Conservation (phyloP, 2,797 vertebrate species). For the Leptodactylus fallax region DNA sequence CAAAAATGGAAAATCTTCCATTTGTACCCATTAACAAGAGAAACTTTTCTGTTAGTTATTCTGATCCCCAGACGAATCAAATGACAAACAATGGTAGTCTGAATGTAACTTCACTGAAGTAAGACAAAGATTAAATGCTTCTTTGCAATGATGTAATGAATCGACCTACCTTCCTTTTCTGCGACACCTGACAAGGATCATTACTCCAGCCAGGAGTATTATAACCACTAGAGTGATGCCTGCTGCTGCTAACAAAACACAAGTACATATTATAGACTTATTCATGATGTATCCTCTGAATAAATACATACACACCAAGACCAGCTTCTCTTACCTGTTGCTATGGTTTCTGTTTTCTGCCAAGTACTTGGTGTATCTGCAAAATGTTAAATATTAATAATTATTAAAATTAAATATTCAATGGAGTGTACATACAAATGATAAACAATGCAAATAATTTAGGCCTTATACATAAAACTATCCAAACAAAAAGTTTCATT, state of each 20-base stretch:
- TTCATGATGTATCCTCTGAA: not conserved
- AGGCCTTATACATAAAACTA: no score
- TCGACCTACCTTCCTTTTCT: not conserved
- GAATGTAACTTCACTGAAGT: not conserved
- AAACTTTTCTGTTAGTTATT: no score
- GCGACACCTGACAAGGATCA: not conserved
- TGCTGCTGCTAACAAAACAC: not conserved
- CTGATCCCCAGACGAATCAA: no score
- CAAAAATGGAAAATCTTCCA: no score
- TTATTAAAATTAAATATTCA: no score
- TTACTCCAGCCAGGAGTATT: not conserved
- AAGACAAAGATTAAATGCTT: not conserved
- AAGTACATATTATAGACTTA: not conserved
- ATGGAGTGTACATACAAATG: no score
- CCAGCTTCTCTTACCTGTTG: conserved; percentile 1
- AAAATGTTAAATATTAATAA: not conserved
- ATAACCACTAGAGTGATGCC: not conserved
- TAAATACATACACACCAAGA: not conserved
- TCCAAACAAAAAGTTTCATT: no score
- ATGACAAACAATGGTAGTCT: no score
- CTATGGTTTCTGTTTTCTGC: not conserved
- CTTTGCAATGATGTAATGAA: not conserved
- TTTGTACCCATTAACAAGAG: no score
- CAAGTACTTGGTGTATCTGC: not conserved
- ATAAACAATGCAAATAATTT: no score